Evolutionary conservation across 2,113 vertebrate species (phyloP), one percentile per base, ranked within the genome.

Genomic region (Hirundichthys speculiger): DNA sequence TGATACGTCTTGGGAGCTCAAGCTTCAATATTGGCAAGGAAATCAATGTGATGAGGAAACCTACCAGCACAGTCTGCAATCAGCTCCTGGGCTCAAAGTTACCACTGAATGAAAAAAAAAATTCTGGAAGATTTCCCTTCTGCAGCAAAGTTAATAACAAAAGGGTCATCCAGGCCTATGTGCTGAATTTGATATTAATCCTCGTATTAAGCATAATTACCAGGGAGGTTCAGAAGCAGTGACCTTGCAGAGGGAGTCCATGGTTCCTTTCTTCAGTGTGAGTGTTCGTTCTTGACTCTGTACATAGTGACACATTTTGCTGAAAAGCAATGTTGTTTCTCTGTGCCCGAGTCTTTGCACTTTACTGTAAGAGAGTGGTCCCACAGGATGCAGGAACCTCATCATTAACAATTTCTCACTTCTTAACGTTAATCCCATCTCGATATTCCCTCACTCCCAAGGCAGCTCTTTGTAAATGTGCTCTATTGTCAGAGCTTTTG

Each of bases 21-120:
- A 86, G 55, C 76, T 91, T 93, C 93, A 92, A 92, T 93, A 93
- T 92, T 93, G 93, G 88, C 93, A 84, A 91, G 88, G 85, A 94
- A 94, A 96, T 97, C 93, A 92, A 96, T 96, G 95, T 84, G 85
- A 82, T 75, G 84, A 93, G 91, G 93, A 96, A 95, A 94, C 93
- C 92, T 91, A 87, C 79, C 89, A 82, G 87, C 84, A 81, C 15
- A 81, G 82, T 90, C 77, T 87, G 80, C 91, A 94, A 92, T 96
- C 92, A 92, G 92, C 92, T 84, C 75, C 85, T 88, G 75, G 78
- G 89, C 91, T 92, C 88, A 91, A 92, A 92, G 91, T 91, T 89
- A 89, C 90, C 88, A 87, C 67, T 90, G 92, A 93, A 94, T 92
- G 93, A 95, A 93, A 89, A 93, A 95, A 93, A 89, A 93, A 94